Evolutionary conservation across 2,797 vertebrate species (phyloP).

Genomic region (Clarias laeviceps): DNA sequence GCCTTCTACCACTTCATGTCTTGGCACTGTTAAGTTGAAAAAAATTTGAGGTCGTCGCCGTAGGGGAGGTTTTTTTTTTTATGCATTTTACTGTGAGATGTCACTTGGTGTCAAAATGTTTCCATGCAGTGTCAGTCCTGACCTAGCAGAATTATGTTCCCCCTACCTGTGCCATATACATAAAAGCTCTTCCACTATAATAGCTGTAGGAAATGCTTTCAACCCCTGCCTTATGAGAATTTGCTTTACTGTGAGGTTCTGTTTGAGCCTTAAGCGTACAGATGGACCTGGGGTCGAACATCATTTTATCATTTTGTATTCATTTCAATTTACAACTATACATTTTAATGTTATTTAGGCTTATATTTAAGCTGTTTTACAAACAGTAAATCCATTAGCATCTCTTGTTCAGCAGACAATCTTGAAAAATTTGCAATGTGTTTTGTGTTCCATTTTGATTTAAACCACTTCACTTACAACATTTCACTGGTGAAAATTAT

Average conservation of each 20-base stretch:
- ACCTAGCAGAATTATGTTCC: background rate
- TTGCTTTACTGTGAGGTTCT: background rate
- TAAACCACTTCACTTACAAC: no score
- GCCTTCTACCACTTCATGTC: conserved; percentile 23
- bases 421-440: no score
- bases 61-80: background rate
- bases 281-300: background rate
- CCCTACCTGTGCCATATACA: conserved; percentile 15
- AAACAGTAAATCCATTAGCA: no score
- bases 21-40: conserved; percentile 24
- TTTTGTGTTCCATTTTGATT: no score
- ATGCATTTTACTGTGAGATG: background rate
- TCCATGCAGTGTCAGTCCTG: background rate
- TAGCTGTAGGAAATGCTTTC: background rate
- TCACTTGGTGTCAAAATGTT: conserved; percentile 21
- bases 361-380: no score
- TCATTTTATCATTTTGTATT: background rate
- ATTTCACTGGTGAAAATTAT: no score
- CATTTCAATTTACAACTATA: no score
- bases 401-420: no score
- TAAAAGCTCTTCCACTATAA: background rate
- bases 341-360: no score
- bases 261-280: background rate
- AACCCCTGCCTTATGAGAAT: background rate
- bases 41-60: conserved; percentile 7